Conservation (phyloP, 2,888 invertebrate species). For the Automeris io region DNA sequence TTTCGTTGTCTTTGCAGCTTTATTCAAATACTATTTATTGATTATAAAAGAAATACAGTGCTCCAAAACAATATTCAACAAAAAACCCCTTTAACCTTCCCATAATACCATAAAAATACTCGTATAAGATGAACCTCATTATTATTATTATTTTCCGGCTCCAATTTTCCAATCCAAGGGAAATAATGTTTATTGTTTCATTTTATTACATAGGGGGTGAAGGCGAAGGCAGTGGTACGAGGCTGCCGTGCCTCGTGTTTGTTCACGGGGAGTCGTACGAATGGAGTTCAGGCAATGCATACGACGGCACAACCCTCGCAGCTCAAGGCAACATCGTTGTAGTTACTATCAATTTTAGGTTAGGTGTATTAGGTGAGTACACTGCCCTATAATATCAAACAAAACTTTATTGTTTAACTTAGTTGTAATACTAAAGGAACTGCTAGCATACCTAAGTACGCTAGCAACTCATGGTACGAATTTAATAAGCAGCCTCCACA, state of each 20-base stretch:
- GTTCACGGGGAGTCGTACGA: slow-evolving; percentile 97
- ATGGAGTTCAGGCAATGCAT: slow-evolving; percentile 97
- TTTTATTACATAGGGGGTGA: slow-evolving; percentile 34
- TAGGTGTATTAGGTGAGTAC: slow-evolving; percentile 89
- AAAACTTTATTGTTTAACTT: neutral
- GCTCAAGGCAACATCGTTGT: slow-evolving; percentile 93
- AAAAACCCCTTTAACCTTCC: too few species aligned
- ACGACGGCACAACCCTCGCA: slow-evolving; percentile 96
- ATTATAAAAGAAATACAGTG: too few species aligned
- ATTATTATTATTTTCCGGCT: neutral
- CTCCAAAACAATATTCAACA: too few species aligned
- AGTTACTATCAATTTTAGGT: slow-evolving; percentile 93
- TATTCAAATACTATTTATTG: too few species aligned
- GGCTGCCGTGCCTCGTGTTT: slow-evolving; percentile 90
- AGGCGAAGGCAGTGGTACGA: slow-evolving; percentile 64
- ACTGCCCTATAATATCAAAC: too few species aligned
- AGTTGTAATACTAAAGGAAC: slow-evolving; percentile 2
- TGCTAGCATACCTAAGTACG: too few species aligned
- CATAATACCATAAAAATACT: too few species aligned
- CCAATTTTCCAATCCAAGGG: slow-evolving; percentile 7
- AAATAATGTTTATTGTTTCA: slow-evolving; percentile 9
- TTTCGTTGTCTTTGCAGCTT: too few species aligned
- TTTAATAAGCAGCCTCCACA: too few species aligned
- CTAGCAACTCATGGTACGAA: too few species aligned
- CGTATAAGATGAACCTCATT: too few species aligned